phyloP scores from a whole-genome alignment of 2,113 vertebrate species.

The Colinus virginianus region DNA sequence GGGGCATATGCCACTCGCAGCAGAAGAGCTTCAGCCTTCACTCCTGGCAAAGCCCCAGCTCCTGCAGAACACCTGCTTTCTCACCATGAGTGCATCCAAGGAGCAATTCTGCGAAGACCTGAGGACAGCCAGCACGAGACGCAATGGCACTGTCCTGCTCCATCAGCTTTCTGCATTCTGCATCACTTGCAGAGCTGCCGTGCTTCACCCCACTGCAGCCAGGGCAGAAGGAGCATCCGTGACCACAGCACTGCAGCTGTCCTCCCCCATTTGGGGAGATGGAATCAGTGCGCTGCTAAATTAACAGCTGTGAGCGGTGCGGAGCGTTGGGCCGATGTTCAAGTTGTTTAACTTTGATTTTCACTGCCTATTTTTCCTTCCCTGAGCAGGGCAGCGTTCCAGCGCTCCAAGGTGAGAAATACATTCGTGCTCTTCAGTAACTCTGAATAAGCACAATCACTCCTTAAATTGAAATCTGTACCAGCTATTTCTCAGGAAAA shows the following conservation, averaged over 20 bases:
- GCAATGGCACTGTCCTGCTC: not conserved
- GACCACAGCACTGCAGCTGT: not conserved
- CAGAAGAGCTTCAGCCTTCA: not conserved
- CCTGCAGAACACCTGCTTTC: not conserved
- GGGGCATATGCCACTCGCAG: not conserved
- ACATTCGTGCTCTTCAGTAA: conserved; percentile 21
- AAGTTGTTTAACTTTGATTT: conserved; percentile 24
- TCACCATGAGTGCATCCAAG: not conserved
- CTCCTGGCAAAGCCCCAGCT: not conserved
- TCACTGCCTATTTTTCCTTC: not conserved
- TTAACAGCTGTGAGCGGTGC: not conserved
- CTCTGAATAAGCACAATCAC: conserved; percentile 22
- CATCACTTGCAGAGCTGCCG: not conserved
- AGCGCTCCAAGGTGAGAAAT: conserved; percentile 15
- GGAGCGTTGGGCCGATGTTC: not conserved
- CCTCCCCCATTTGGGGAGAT: not conserved
- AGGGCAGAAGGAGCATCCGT: not conserved
- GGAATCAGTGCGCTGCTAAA: conserved; percentile 44
- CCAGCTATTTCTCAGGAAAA: conserved; percentile 24
- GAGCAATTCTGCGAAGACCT: not conserved
- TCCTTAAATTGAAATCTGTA: not conserved
- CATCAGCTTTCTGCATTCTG: fast-evolving
- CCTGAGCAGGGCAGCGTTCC: not conserved
- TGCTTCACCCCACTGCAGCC: not conserved
- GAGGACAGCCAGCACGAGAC: not conserved